These are phyloP conservation scores for Sternarchorhynchus goeldii DNA, from an alignment of 2,797 vertebrate species.

Conservation along the genomic window DNA sequence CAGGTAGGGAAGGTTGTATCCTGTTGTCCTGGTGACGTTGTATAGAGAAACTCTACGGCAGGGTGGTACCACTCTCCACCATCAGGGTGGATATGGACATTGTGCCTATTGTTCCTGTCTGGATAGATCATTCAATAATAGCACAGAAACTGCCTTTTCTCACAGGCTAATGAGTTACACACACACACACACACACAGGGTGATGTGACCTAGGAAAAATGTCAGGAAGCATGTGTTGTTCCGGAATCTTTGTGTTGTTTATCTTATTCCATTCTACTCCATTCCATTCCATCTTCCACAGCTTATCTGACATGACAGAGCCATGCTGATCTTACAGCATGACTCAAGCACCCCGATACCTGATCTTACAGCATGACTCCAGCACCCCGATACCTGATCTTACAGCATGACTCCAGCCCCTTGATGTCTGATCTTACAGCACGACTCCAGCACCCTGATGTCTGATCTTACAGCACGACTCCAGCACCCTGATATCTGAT, in stretches of 20 bases:
- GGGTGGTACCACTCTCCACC: slow-evolving; percentile 50
- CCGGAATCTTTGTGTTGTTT: slow-evolving; percentile 69
- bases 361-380: no score
- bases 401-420: no score
- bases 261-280: slow-evolving; percentile 58
- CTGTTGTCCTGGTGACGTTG: slow-evolving; percentile 64
- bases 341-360: neutral
- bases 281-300: slow-evolving; percentile 56
- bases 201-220: slow-evolving; percentile 50
- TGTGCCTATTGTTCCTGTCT: slow-evolving; percentile 39
- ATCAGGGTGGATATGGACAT: slow-evolving; percentile 45
- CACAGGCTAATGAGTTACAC: neutral
- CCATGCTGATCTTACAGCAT: neutral
- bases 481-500: no score
- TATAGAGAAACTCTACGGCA: slow-evolving; percentile 50
- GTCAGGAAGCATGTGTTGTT: slow-evolving; percentile 56
- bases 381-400: no score
- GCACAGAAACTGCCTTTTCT: slow-evolving; percentile 2
- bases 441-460: no score
- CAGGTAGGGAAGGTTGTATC: slow-evolving; percentile 62
- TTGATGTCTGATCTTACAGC: no score
- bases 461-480: no score
- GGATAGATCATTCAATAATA: slow-evolving; percentile 48
- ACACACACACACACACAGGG: slow-evolving; percentile 27
- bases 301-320: slow-evolving; percentile 6